Base-by-base conservation (phyloP, 2,888 invertebrate species). In the Drosophila gaucha region DNA sequence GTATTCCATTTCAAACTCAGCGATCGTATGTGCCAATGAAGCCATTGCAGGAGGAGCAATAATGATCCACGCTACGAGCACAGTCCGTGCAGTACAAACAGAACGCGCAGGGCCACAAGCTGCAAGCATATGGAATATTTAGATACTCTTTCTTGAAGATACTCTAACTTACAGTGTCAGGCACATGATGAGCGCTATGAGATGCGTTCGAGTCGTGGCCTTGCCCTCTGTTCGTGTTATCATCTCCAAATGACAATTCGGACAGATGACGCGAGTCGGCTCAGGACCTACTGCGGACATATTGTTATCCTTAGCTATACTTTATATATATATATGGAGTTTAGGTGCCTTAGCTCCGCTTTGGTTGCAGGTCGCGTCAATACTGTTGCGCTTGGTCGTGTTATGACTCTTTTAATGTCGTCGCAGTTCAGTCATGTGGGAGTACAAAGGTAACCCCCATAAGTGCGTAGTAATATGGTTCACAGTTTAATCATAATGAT, bases 11-110 rank as follows among this genome's bases (percentile, higher is more conserved):
- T 8, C 4, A 0, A 24, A 18, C 49, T 28, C 31, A 54, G 14
- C 30, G 20, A 2, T 46, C 20, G 20, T 31, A 73, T 26, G 47
- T 67, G 46, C 62, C 74, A 2, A 71, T 16, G 22, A 6, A 67
- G 4, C 30, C 12, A 6, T 58, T 30, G 46, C 73, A 72, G 2
- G 20, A 8, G 30, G 57, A n/a, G 33, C 72, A 73, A 16, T 26
- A 41, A 6, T 72, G 73, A 3, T 54, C 56, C 1, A 62, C 12
- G 20, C 12, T 41, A 2, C 41, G 39, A 0, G 49, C 47, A 28
- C 43, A 65, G 2, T 72, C 50, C 36, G 52, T 57, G 30, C 49
- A 72, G 9, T 71, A 71, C 9, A 69, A 12, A 5, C 39, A 49
- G 1, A 8, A 0, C 1, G 39, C 73, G 20, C 73, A 65, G 30